A percentile compares a stretch with the other conserved stretches of the same genome.
Conservation (phyloP, 2,888 invertebrate genomes). For the Torymus aiolomorphi region DNA sequence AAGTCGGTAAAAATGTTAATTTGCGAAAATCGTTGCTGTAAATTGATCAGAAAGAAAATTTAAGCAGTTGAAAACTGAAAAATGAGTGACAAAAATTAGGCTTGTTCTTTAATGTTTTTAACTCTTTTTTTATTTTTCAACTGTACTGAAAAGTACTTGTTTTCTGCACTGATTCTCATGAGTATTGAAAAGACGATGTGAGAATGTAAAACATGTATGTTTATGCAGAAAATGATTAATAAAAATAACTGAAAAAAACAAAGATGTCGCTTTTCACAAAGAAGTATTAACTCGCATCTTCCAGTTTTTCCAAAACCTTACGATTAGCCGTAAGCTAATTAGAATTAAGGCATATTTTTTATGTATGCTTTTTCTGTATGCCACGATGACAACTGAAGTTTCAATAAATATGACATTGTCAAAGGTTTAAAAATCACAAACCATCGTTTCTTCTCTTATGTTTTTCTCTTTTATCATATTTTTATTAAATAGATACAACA, state of each 20-base stretch:
- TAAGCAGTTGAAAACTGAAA: slow-evolving; percentile 46
- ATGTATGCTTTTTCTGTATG: slow-evolving; percentile 76
- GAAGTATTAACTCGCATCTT: slow-evolving; percentile 69
- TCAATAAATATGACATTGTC: slow-evolving; percentile 59
- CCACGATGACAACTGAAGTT: slow-evolving; percentile 66
- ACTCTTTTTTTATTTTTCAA: slow-evolving; percentile 50
- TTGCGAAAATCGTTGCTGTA: slow-evolving; percentile 49
- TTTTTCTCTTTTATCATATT: slow-evolving; percentile 23
- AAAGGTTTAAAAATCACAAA: slow-evolving; percentile 39
- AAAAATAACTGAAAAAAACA: slow-evolving; percentile 40
- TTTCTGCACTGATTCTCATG: slow-evolving; percentile 16
- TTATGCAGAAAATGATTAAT: slow-evolving; percentile 44
- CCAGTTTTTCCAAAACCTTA: slow-evolving; percentile 63
- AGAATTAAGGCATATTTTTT: slow-evolving; percentile 74
- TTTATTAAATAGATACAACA: slow-evolving; percentile 53
- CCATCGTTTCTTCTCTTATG: slow-evolving; percentile 30
- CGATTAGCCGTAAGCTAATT: slow-evolving; percentile 56
- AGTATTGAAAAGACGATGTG: slow-evolving; percentile 9
- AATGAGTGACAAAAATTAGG: slow-evolving; percentile 15
- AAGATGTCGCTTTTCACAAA: slow-evolving; percentile 52
- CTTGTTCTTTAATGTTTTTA: slow-evolving; percentile 5
- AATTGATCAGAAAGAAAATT: slow-evolving; percentile 44
- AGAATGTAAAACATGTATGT: slow-evolving; percentile 1
- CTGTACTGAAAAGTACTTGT: slow-evolving; percentile 44
- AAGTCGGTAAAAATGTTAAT: slow-evolving; percentile 58